Base-by-base conservation (phyloP, 2,888 invertebrate species). In the Lypha dubia region DNA sequence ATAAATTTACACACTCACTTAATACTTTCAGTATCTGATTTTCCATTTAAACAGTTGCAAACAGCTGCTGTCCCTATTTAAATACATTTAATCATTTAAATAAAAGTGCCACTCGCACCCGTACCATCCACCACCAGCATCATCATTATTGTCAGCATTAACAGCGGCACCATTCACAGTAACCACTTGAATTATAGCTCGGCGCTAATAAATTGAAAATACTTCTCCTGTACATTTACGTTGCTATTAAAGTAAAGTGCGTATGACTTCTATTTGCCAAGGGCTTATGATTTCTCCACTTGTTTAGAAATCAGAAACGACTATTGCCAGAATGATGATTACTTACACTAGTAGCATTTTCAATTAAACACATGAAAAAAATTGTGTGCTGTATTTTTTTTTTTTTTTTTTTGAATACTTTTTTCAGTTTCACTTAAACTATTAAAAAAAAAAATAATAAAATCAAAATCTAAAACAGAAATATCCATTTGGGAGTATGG, bases 231-330 rank as follows among this genome's bases (percentile, higher is more conserved):
- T 32, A 8, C 63, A 65, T 58, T 46, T 41, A 60, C 24, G 15
- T 38, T 60, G 49, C 76, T 24, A 41, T 80, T 71, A 73, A 22
- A 60, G 22, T 73, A 35, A 58, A 77, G 71, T 83, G 83, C 63
- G 63, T 70, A 53, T 53, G 70, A 70, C 35, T 79, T 74, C 38
- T 79, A 79, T 83, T 83, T 79, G 63, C 70, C n/a, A 74, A 79
- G 56, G 62, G 63, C 83, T 79, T 79, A 15, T 53, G 73, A 58
- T 74, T 79, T 63, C 20, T 44, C 67, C 32, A 68, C 83, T 73
- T 77, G 44, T 77, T 77, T 67, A 60, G 68, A 60, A 83, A 68
- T 83, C 77, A 79, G 28, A 68, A 32, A 38, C 53, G 38, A 83
- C 79, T 56, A 20, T 46, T 63, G n/a, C n/a, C n/a, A n/a, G n/a